Conservation (phyloP, 2,113 vertebrate species). For the Sisor rabdophorus region DNA sequence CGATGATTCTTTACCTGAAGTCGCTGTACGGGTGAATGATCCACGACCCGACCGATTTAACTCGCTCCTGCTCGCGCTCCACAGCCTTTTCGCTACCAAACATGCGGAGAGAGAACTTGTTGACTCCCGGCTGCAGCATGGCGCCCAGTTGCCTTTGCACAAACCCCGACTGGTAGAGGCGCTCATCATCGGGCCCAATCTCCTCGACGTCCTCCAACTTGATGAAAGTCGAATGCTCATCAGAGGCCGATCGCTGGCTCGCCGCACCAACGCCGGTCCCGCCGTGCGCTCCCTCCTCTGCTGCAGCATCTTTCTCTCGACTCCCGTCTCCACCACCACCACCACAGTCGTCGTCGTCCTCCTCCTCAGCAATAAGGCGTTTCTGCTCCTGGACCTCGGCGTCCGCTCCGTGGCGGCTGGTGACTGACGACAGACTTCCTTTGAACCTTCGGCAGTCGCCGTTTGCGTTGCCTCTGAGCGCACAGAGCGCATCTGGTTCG, state of each 20-base stretch:
- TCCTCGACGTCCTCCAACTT: constrained; percentile 87
- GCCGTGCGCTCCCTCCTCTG: constrained; percentile 72
- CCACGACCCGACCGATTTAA: constrained; percentile 97
- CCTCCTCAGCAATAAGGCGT: constrained; percentile 83
- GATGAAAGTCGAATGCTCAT: constrained; percentile 76
- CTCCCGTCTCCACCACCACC: constrained; percentile 61
- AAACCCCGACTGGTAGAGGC: constrained; percentile 86
- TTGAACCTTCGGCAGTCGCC: constrained; percentile 91
- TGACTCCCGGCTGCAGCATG: constrained; percentile 97
- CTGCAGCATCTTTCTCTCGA: background rate
- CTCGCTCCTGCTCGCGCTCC: constrained; percentile 92
- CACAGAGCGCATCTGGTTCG: constrained; percentile 71
- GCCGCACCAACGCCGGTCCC: constrained; percentile 67
- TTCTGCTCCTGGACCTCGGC: constrained; percentile 82
- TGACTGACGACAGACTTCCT: constrained; percentile 88
- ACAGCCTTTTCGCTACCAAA: constrained; percentile 97
- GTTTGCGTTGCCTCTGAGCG: constrained; percentile 84
- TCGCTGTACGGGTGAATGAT: constrained; percentile 99
- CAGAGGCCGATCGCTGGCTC: constrained; percentile 64
- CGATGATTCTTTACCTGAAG: constrained; percentile 83
- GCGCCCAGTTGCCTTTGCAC: constrained; percentile 96
- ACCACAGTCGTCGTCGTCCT: constrained; percentile 66
- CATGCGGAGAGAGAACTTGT: constrained; percentile 99
- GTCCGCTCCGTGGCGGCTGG: constrained; percentile 76
- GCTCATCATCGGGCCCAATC: constrained; percentile 83